Conservation (phyloP, 2,113 vertebrate species). For the Scolopax mira region DNA sequence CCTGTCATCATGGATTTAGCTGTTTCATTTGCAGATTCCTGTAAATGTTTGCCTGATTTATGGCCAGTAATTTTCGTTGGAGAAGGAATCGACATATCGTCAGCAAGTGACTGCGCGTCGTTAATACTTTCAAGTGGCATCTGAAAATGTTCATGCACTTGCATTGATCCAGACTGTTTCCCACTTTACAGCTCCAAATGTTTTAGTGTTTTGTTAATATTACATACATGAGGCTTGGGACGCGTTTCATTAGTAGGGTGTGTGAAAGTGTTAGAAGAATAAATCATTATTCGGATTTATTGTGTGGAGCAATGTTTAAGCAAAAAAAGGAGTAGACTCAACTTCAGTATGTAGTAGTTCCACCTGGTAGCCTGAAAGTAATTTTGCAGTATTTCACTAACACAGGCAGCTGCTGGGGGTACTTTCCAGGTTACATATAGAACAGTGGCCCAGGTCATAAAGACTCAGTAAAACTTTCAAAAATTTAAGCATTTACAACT, state of each 20-base stretch:
- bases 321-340: neutral
- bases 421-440: neutral
- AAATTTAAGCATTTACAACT: neutral
- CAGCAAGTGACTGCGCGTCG: constrained; percentile 71
- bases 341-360: neutral
- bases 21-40: constrained; percentile 85
- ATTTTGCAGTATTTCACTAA: neutral
- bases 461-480: neutral
- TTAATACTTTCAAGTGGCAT: constrained; percentile 77
- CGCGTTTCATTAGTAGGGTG: neutral
- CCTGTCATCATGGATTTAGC: constrained; percentile 84
- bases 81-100: constrained; percentile 67
- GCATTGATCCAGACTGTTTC: constrained; percentile 71
- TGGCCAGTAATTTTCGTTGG: constrained; percentile 77
- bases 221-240: neutral
- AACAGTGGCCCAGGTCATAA: neutral
- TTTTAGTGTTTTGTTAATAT: constrained; percentile 45
- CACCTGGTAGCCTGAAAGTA: neutral
- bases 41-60: constrained; percentile 89
- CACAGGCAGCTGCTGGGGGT: neutral
- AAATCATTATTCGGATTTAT: neutral
- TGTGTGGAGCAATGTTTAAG: neutral
- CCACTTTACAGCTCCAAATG: constrained; percentile 1
- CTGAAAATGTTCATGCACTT: constrained; percentile 76
- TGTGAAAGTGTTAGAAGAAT: neutral